These are phyloP conservation scores for Papilio gigon DNA, from an alignment of 2,888 invertebrate genomes.

Conservation along the genomic window DNA sequence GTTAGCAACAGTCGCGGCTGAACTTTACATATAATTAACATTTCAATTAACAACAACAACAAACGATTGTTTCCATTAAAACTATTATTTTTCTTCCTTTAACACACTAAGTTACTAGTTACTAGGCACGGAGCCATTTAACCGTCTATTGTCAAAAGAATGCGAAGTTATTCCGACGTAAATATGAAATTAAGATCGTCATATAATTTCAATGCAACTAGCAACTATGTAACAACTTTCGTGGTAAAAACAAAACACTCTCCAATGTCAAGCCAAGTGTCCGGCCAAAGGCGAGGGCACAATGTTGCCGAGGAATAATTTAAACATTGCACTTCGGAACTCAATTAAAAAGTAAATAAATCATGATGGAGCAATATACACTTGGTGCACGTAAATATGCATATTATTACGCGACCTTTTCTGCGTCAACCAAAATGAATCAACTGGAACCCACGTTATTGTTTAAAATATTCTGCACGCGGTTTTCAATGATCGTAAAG, in stretches of 20 bases:
- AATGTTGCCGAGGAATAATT: conserved; percentile 30
- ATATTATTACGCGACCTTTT: background rate
- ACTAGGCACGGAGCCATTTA: background rate
- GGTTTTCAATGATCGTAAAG: too few relatives aligned
- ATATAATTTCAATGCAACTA: conserved; percentile 8
- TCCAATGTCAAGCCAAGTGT: conserved; percentile 31
- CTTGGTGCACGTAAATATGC: background rate
- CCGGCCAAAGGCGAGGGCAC: conserved; percentile 23
- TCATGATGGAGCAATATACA: conserved; percentile 30
- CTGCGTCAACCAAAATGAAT: background rate
- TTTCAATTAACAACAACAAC: conserved; percentile 29
- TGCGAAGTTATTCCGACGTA: too few relatives aligned
- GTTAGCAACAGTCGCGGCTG: conserved; percentile 30
- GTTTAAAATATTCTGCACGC: too few relatives aligned
- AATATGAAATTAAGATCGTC: background rate
- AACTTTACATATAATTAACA: conserved; percentile 45
- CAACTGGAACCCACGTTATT: too few relatives aligned
- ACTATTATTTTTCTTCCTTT: background rate
- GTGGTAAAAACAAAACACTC: conserved; percentile 13
- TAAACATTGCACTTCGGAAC: conserved; percentile 36
- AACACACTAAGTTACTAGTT: background rate
- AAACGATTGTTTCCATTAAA: conserved; percentile 1
- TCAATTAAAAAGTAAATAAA: conserved; percentile 36
- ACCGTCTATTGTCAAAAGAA: too few relatives aligned
- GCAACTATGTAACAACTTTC: conserved; percentile 6